A percentile compares a stretch with the other conserved stretches of the same genome.
Conservation (phyloP, 2,797 vertebrate genomes). For the Intellagama lesueurii region DNA sequence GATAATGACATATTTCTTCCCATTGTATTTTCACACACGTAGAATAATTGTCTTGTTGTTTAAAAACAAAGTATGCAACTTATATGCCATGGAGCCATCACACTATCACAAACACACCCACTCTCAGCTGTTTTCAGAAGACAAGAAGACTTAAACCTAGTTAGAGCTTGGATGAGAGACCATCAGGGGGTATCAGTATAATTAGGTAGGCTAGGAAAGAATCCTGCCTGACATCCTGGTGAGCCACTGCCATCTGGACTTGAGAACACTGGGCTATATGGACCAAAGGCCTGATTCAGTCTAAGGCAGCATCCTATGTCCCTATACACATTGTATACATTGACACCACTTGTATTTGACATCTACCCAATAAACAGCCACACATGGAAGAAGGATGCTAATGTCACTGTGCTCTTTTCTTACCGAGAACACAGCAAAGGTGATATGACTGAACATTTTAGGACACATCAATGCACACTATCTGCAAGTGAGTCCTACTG, state of each 20-base stretch:
- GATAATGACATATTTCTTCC: constrained; percentile 13
- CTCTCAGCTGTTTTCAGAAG: too few species aligned
- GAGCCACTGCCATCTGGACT: too few species aligned
- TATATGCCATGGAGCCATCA: constrained; percentile 6
- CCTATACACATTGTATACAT: not conserved
- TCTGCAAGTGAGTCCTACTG: not conserved
- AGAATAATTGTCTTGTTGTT: constrained; percentile 1
- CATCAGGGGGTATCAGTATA: too few species aligned
- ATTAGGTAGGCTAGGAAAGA: too few species aligned
- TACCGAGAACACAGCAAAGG: not conserved
- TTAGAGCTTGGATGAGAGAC: too few species aligned
- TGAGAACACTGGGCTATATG: too few species aligned
- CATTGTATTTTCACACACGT: constrained; percentile 34
- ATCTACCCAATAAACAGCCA: not conserved
- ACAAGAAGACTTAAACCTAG: too few species aligned
- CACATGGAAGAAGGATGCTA: not conserved
- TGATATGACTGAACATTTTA: not conserved
- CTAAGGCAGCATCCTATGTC: too few species aligned
- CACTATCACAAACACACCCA: too few species aligned
- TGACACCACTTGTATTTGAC: not conserved
- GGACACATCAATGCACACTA: not conserved
- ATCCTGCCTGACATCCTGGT: too few species aligned
- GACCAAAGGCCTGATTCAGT: too few species aligned
- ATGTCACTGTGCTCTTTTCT: not conserved
- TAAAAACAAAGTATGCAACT: constrained; percentile 8